Conservation (phyloP, 1,140 invertebrate species). For the Stegodyphus dumicola region DNA sequence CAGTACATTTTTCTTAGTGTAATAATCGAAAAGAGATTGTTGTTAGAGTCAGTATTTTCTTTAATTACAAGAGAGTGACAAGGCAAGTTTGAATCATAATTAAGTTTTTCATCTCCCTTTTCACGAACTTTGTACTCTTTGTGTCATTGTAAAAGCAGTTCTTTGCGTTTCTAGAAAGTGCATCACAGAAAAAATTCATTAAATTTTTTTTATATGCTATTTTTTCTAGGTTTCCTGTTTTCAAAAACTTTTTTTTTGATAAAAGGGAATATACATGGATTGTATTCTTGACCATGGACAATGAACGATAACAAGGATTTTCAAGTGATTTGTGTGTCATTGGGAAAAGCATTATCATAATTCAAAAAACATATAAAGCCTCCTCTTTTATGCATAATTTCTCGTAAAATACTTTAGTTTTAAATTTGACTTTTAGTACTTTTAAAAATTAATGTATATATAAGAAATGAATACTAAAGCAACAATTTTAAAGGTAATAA, state of each 20-base stretch:
- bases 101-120: slow-evolving; percentile 39
- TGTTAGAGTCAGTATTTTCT: slow-evolving; percentile 59
- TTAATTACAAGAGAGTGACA: slow-evolving; percentile 58
- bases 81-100: slow-evolving; percentile 51
- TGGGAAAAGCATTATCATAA: no score
- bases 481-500: no score
- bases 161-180: neutral
- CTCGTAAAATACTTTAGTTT: no score
- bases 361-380: no score
- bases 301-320: no score
- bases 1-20: slow-evolving; percentile 32
- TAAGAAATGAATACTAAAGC: no score
- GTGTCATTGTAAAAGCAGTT: slow-evolving; percentile 16
- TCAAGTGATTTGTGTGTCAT: no score
- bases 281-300: no score
- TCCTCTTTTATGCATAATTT: no score
- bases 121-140: slow-evolving; percentile 23
- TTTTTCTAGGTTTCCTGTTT: neutral
- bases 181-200: slow-evolving; percentile 12
- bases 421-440: no score
- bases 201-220: neutral
- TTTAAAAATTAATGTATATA: no score
- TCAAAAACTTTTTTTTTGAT: neutral
- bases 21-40: slow-evolving; percentile 60
- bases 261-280: neutral